Percentiles rank a stretch among this genome's conserved stretches.
These are phyloP conservation scores for Pseudomyrmex concolor DNA, from an alignment of 1,140 invertebrate genomes.

Conservation along the genomic window DNA sequence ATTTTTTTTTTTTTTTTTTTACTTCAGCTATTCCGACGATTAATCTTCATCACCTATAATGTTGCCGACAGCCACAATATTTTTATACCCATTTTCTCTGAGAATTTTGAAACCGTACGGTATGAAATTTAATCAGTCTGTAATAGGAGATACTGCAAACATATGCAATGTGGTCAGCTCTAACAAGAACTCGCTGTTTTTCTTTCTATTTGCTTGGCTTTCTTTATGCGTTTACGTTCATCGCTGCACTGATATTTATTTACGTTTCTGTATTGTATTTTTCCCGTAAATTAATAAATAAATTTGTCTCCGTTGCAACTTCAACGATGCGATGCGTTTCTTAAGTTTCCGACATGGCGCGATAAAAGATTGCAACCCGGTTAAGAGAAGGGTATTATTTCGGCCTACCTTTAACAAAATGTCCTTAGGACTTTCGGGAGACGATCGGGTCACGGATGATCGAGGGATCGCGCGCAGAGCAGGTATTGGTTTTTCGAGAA, in stretches of 20 bases:
- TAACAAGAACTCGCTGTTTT: too few species aligned
- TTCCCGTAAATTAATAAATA: too few species aligned
- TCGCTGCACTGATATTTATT: too few species aligned
- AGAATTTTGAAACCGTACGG: slow-evolving; percentile 20
- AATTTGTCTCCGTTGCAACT: not conserved
- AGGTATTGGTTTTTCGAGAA: slow-evolving; percentile 73
- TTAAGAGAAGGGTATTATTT: slow-evolving; percentile 71
- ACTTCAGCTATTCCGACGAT: slow-evolving; percentile 70
- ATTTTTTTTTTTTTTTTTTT: slow-evolving; percentile 67
- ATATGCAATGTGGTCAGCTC: too few species aligned
- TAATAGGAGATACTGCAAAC: too few species aligned
- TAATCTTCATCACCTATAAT: slow-evolving; percentile 80
- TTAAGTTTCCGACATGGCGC: not conserved
- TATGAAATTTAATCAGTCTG: slow-evolving; percentile 41
- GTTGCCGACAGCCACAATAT: slow-evolving; percentile 74
- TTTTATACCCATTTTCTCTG: slow-evolving; percentile 68
- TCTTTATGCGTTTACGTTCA: too few species aligned
- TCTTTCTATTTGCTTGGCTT: too few species aligned
- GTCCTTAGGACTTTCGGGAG: slow-evolving; percentile 19
- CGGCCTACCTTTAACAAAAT: slow-evolving; percentile 38
- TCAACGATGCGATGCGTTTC: not conserved
- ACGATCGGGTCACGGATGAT: slow-evolving; percentile 65
- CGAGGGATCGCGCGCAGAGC: slow-evolving; percentile 61
- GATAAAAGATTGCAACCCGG: slow-evolving; percentile 35
- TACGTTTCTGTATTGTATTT: too few species aligned